Base-by-base conservation (phyloP, 1,140 invertebrate species). In the Archivesica marissinica region DNA sequence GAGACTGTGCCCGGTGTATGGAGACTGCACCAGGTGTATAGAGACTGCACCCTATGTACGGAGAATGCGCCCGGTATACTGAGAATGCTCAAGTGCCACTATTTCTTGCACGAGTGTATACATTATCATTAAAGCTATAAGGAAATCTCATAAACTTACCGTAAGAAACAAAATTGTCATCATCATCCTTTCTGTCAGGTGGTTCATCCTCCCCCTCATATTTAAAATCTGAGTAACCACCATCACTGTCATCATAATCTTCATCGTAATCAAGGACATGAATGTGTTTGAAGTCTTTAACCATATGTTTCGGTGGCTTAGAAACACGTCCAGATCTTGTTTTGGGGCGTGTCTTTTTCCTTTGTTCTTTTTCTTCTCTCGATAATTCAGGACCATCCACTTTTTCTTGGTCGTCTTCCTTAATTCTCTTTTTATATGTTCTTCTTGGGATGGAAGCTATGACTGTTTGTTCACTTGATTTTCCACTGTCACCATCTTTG, bases 261-360 rank as follows among this genome's bases (percentile, higher is more conserved):
- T 95, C 95, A 87, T 95, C 94, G 83, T 95, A 95, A 85, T 96
- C 95, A 23, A 95, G 90, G 85, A 95, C 95, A 89, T 96, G 95
- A 70, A 96, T 94, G 64, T 96, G 95, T 89, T 96, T 96, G 86
- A 96, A 96, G 90, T 96, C 96, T 80, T 95, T 95, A 2, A 96
- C 94, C 95, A 96, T 96, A 86, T 96, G 95, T 41, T 95, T 94
- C 0, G 96, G 96, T 0, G 96, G 96, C 82, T 96, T 94, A 0
- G 96, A 96, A 20, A 96, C 92, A 52, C 96, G 92, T 0, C 96
- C 96, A 20, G 95, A 96, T 54, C 93, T 87, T 33, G 96, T 96
- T 59, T 95, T 93, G 0, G 95, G 95, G 3, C 95, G 87, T 4
- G 95, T 94, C 87, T 96, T 96, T 85, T 96, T 96, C 25, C 94